These are phyloP conservation scores for Sinocyclocheilus rhinocerous DNA, from an alignment of 2,113 vertebrate species.

Conservation along the genomic window DNA sequence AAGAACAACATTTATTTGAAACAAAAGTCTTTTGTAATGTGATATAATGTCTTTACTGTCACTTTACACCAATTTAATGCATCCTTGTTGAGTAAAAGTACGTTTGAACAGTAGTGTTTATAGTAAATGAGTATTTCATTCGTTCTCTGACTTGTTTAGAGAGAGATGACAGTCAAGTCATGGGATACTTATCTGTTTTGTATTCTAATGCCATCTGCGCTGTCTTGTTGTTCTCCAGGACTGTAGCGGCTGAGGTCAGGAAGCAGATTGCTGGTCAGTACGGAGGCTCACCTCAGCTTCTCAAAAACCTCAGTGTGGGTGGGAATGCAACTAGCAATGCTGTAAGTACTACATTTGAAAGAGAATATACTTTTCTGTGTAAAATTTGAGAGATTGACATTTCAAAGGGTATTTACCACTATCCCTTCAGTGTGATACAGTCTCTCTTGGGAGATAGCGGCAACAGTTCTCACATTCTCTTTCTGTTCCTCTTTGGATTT, in stretches of 20 bases:
- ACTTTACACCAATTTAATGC: too few species aligned
- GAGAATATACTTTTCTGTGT: not conserved
- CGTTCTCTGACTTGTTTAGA: too few species aligned
- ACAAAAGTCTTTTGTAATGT: too few species aligned
- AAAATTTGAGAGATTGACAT: not conserved
- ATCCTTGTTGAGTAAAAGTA: too few species aligned
- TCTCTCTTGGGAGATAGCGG: not conserved
- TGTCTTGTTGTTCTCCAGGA: slow-evolving; percentile 74
- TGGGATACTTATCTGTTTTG: not conserved
- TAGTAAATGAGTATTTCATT: not conserved
- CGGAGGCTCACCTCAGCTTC: slow-evolving; percentile 93
- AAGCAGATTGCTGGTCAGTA: slow-evolving; percentile 98
- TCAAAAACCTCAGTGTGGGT: slow-evolving; percentile 92
- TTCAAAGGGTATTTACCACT: not conserved
- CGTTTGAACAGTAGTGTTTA: not conserved
- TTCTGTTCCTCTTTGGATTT: not conserved
- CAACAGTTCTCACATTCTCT: not conserved
- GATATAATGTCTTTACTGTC: too few species aligned
- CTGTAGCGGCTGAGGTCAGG: slow-evolving; percentile 96
- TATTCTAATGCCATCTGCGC: not conserved
- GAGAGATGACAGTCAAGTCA: not conserved
- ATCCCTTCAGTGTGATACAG: not conserved
- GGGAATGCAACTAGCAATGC: slow-evolving; percentile 84
- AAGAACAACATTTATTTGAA: too few species aligned
- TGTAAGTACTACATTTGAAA: slow-evolving; percentile 76